Base-by-base conservation (phyloP, 2,797 vertebrate genomes). In the Staurois parvus region DNA sequence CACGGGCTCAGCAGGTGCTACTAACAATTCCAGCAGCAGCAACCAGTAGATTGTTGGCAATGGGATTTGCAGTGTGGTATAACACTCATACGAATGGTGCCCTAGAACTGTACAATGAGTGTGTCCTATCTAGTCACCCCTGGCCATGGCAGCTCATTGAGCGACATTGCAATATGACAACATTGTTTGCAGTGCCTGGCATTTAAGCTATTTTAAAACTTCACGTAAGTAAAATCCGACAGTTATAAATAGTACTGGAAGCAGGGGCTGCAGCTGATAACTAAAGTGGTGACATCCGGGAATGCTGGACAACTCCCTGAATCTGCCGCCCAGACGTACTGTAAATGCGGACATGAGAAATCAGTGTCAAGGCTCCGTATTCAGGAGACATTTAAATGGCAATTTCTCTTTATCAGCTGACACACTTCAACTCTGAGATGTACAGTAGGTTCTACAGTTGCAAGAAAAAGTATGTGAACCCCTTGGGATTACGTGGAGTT, bases 231-330 rank as follows among this genome's bases (percentile, higher is more conserved):
- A 88, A 87, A 76, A 90, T 78, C n/a, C 12, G 2, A 90, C 80
- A 90, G 89, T 83, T 88, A 91, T 92, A 92, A 90, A 89, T 90
- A 92, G 90, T 37, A 74, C 90, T 88, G 87, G 88, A 89, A 90
- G 87, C 59, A 75, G 29, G 28, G 67, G 5, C 42, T 59, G 73
- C 56, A 48, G 80, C 88, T 87, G 90, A 88, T 89, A 91, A 92
- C 83, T 87, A 87, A 72, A 87, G 66, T 72, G 34, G 74, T 89
- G 87, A 90, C 45, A 42, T 90, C 88, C 15, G 62, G 73, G 21
- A 72, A 74, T 76, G 72, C 79, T 52, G 83, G 79, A 13, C 21
- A 42, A 64, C 86, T 9, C 11, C 84, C 88, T 77, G 42, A 52
- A 48, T 28, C 17, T 70, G 64, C 75, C 59, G 28, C 72, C 62